Base-by-base conservation (phyloP, 1,140 invertebrate species). In the Aphelenchoides avenae region DNA sequence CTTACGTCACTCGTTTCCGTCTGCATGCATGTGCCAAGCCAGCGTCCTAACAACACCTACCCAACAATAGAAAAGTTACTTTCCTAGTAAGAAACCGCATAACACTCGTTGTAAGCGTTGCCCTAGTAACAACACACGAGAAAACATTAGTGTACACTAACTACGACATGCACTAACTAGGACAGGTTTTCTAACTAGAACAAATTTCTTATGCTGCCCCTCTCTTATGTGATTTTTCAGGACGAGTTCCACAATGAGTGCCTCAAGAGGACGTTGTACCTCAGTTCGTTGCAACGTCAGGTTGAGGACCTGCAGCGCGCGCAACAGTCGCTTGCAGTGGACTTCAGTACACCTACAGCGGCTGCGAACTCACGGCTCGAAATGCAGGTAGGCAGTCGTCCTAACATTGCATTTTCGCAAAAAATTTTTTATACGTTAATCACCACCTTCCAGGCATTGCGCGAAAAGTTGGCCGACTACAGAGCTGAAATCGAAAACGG, bases 401-500 rank as follows among this genome's bases (percentile, higher is more conserved):
- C 29, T 5, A 20, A 26, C 64, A 56, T 39, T 22, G 52, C 7
- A 30, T 53, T 46, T 51, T 47, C 54, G 18, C 31, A 52, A 20
- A 51, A 22, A 52, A 55, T 1, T 50, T 52, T 55, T 52, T 51
- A 57, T 39, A 55, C 33, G 29, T 36, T 18, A 6, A 30, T 5
- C 20, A 11, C 7, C 33, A 29, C 39, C 52, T 42, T 51, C 26
- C 37, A 61, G 59, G 44, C 40, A 57, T 48, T 61, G 27, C 63
- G 47, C 5, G 40, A 64, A 34, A 40, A 62, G 1, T 46, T 62
- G 5, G 47, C 33, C 26, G 30, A n/a, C 15, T 62, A 65, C 27
- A 24, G 37, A 11, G 18, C 18, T 13, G 20, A 43, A 18, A 44
- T 62, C 11, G 60, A 67, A 51, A 29, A 62, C 3, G 59, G 49